A percentile compares a stretch with the other conserved stretches of the same genome.
Evolutionary conservation across 2,888 invertebrate species (phyloP).

Genomic region (Hyposoter didymator): DNA sequence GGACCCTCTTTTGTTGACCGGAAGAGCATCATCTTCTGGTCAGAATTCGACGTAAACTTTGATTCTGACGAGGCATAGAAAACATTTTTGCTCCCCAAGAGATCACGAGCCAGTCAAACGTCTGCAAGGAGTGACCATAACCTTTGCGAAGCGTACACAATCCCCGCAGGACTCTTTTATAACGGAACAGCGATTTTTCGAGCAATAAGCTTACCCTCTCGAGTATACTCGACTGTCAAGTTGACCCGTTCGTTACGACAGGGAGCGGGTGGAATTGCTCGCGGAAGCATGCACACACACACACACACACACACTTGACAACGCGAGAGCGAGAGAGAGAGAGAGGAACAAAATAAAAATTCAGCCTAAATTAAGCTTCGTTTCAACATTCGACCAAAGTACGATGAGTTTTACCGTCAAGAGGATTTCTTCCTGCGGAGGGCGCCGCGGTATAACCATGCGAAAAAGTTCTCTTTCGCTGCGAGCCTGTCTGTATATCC

Average conservation of each 20-base stretch:
- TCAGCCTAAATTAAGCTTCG: constrained; percentile 59
- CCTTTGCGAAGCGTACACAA: background rate
- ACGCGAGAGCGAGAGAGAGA: background rate
- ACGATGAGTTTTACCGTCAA: constrained; percentile 18
- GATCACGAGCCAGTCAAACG: background rate
- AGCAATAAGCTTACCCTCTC: constrained; percentile 6
- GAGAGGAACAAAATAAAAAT: constrained; percentile 22
- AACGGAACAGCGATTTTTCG: constrained; percentile 27
- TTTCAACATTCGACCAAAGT: constrained; percentile 11
- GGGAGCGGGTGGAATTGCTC: constrained; percentile 54
- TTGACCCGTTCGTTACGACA: constrained; percentile 42
- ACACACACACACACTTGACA: background rate
- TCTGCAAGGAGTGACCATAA: background rate
- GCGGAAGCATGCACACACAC: constrained; percentile 48
- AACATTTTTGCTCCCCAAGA: background rate
- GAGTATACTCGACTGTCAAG: constrained; percentile 33
- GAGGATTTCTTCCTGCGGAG: constrained; percentile 16
- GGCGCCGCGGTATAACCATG: constrained; percentile 38
- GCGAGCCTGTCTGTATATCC: constrained; percentile 22
- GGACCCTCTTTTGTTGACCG: constrained; percentile 1
- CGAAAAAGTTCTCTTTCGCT: constrained; percentile 30
- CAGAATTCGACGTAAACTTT: constrained; percentile 1
- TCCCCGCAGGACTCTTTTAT: constrained; percentile 3
- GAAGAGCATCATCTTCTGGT: background rate
- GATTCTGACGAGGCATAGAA: background rate